phyloP scores from a whole-genome alignment of 2,113 vertebrate species.

The Plectropomus leopardus region DNA sequence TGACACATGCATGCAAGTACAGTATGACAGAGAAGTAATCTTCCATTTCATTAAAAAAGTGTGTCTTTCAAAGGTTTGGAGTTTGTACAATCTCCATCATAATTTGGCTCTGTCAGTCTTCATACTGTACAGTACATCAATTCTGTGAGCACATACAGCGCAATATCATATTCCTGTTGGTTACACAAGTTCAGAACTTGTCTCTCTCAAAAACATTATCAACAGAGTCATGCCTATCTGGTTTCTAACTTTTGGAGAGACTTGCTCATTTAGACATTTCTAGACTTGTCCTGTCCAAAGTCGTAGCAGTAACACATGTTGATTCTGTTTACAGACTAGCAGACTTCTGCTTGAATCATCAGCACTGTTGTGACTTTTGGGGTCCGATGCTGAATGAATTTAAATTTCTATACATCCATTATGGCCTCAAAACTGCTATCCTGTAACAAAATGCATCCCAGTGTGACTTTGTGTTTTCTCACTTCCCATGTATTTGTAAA shows the following conservation, averaged over 20 bases:
- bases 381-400: background rate
- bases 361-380: background rate
- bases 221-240: slow-evolving; percentile 29
- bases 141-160: slow-evolving; percentile 28
- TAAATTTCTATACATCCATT: background rate
- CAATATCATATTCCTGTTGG: slow-evolving; percentile 35
- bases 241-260: slow-evolving; percentile 27
- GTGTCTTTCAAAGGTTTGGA: slow-evolving; percentile 23
- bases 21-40: slow-evolving; percentile 38
- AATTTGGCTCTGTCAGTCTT: slow-evolving; percentile 29
- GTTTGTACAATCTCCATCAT: slow-evolving; percentile 28
- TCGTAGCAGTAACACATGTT: slow-evolving; percentile 14
- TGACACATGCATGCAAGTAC: slow-evolving; percentile 24
- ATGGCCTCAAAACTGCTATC: background rate
- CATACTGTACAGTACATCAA: slow-evolving; percentile 31
- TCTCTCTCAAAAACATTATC: slow-evolving; percentile 18
- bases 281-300: background rate
- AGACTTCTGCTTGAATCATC: slow-evolving; percentile 2
- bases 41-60: slow-evolving; percentile 35
- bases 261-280: slow-evolving; percentile 8
- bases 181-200: slow-evolving; percentile 4
- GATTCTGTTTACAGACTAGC: slow-evolving; percentile 11
- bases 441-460: background rate
- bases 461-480: background rate
- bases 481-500: background rate